Base-by-base conservation (phyloP, 2,797 vertebrate species). In the Petrocephalus sullivani region DNA sequence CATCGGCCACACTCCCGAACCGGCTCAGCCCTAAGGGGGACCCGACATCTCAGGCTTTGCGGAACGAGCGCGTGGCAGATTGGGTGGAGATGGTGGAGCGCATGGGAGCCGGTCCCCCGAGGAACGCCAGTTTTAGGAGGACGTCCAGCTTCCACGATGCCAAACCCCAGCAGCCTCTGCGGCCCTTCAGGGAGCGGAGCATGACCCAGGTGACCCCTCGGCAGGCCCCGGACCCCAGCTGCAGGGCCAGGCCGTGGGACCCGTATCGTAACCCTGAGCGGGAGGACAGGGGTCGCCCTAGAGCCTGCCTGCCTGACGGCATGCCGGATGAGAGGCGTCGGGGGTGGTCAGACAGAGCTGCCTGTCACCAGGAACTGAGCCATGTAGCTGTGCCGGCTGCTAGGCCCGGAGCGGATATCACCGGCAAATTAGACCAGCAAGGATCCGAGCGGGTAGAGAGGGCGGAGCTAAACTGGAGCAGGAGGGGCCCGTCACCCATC, bases 101-200 rank as follows among this genome's bases (percentile, higher is more conserved):
- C 88, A 95, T 92, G 19, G 83, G 94, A 28, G 83, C 94, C 21
- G 87, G 93, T 60, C 94, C 88, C 85, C 91, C 94, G 67, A 96
- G 95, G 90, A 96, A 96, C 89, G 93, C 96, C 0, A 95, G 97
- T 89, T 99, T 99, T 91, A 94, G 97, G 87, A 96, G 98, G 91
- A 98, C 97, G 0, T 96, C 96, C 61, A 99, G 98, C 92, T 99
- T 99, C 88, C 97, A 97, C 0, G 98, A 99, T 90, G 92, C 94
- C 90, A 98, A 95, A 91, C 96, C 96, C 61, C 93, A 95, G 37
- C 92, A 93, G 85, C 94, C 94, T 41, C 90, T 94, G 88, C 96
- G 95, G 89, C 96, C 96, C 0, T 98, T 96, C 94, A 94, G 98
- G 92, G 98, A 99, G 92, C 95, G 98, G 87, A 99, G 98, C 94